phyloP scores from a whole-genome alignment of 2,888 invertebrate species.

The Clanis bilineata region DNA sequence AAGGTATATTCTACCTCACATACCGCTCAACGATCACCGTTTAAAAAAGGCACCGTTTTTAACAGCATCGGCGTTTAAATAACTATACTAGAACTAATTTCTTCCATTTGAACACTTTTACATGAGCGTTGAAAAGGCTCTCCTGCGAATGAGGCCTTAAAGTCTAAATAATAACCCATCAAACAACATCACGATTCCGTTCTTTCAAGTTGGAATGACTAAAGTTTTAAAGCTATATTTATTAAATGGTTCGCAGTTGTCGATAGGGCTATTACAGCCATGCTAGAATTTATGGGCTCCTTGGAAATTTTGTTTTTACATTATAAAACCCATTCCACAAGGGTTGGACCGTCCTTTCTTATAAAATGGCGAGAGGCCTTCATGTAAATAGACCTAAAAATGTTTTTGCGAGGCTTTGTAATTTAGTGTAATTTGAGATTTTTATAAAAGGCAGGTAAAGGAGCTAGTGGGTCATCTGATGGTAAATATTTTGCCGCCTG shows the following conservation, averaged over 20 bases:
- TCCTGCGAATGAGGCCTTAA: too few relatives aligned
- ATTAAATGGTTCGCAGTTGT: neutral
- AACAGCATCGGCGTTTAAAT: too few relatives aligned
- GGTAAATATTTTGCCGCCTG: too few relatives aligned
- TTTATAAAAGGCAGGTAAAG: too few relatives aligned
- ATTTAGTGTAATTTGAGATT: neutral
- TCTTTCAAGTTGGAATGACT: neutral
- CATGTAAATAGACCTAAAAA: neutral
- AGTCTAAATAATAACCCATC: too few relatives aligned
- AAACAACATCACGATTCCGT: neutral
- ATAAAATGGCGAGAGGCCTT: neutral
- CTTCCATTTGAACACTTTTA: too few relatives aligned
- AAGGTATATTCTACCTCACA: too few relatives aligned
- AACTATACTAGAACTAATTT: too few relatives aligned
- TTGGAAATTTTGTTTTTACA: neutral
- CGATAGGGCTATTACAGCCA: neutral
- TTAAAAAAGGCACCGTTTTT: too few relatives aligned
- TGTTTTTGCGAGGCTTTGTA: neutral
- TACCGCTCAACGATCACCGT: too few relatives aligned
- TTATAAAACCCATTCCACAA: neutral
- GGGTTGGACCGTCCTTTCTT: neutral
- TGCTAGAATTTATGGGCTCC: neutral
- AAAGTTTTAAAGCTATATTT: neutral
- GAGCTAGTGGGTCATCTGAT: too few relatives aligned
- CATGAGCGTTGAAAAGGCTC: too few relatives aligned